Conservation (phyloP, 2,113 vertebrate species). For the Ophiodon elongatus region DNA sequence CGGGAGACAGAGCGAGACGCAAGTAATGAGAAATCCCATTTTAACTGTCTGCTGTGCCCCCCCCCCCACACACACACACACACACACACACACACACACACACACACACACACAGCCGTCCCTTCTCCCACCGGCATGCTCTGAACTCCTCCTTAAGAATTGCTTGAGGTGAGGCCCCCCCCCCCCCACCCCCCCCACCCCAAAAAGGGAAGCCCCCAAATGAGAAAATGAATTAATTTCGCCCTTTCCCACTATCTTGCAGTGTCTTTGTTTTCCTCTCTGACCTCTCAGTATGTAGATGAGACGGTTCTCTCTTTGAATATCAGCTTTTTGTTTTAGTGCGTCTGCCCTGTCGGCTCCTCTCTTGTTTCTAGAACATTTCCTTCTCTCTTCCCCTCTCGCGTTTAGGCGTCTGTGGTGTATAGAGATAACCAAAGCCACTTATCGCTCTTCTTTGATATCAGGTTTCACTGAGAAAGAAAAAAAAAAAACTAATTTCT, state of each 20-base stretch:
- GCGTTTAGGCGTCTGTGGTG: constrained; percentile 21
- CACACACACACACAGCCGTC: constrained; percentile 1
- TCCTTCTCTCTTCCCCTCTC: not conserved
- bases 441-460: constrained; percentile 48
- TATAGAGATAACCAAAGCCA: constrained; percentile 46
- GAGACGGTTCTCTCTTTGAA: not conserved
- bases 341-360: not conserved
- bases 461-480: constrained; percentile 35
- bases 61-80: too few relatives aligned
- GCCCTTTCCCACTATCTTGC: constrained; percentile 7
- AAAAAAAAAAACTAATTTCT: constrained; percentile 29
- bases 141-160: constrained; percentile 65
- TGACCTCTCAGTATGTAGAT: constrained; percentile 29
- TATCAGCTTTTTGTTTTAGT: constrained; percentile 2
- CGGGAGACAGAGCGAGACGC: constrained; percentile 68
- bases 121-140: too few relatives aligned
- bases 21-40: constrained; percentile 81
- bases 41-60: constrained; percentile 63
- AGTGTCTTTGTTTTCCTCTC: constrained; percentile 35
- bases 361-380: not conserved
- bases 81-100: too few relatives aligned
- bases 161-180: constrained; percentile 54
- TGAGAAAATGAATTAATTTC: constrained; percentile 51
- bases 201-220: constrained; percentile 70
- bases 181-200: constrained; percentile 43